Evolutionary conservation across 2,113 vertebrate species (phyloP).

Genomic region (Myocastor coypus): DNA sequence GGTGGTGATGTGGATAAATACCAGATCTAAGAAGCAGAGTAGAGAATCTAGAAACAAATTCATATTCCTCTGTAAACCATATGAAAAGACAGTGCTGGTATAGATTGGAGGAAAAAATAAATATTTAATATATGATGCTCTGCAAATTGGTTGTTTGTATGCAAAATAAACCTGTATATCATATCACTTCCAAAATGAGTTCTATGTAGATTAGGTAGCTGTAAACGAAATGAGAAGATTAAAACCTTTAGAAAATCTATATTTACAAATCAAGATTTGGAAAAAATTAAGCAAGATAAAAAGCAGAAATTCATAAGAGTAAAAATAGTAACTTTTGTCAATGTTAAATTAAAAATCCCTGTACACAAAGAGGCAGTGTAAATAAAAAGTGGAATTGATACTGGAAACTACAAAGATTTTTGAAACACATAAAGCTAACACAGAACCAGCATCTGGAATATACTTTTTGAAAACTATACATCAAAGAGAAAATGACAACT

Average conservation of each 20-base stretch:
- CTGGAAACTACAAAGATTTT: neutral
- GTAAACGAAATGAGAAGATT: neutral
- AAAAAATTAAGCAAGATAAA: neutral
- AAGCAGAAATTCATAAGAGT: neutral
- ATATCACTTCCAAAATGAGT: neutral
- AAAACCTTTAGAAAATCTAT: slow-evolving; percentile 31
- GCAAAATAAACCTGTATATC: neutral
- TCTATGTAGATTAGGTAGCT: neutral
- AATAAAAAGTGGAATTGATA: slow-evolving; percentile 28
- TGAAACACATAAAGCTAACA: neutral
- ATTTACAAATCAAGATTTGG: neutral
- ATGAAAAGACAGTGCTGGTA: neutral
- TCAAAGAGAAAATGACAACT: slow-evolving; percentile 28
- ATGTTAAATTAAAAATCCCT: slow-evolving; percentile 50
- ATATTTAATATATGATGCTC: neutral
- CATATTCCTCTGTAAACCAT: neutral
- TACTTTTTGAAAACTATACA: neutral
- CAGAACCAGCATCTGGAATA: neutral
- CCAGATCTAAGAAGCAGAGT: neutral
- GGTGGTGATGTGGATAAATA: neutral
- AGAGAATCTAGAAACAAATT: neutral
- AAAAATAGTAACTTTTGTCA: slow-evolving; percentile 25
- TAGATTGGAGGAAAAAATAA: neutral
- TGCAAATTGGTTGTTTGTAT: neutral
- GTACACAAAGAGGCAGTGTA: neutral